Evolutionary conservation across 2,113 vertebrate species (phyloP).

Genomic region (Andinoacara biseriatus): DNA sequence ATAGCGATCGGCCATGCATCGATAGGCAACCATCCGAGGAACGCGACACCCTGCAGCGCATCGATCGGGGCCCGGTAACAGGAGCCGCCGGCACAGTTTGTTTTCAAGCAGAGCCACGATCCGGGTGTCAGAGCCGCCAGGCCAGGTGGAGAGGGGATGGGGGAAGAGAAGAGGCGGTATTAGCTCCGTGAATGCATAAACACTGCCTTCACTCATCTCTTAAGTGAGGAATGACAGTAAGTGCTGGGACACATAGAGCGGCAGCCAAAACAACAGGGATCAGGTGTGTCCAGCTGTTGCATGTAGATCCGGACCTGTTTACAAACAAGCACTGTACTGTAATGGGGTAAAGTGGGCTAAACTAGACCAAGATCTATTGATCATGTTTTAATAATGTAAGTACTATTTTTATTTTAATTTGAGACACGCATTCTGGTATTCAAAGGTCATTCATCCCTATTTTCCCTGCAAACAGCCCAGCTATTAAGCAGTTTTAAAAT

Average conservation of each 20-base stretch:
- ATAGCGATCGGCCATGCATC: slow-evolving; percentile 79
- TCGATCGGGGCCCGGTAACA: slow-evolving; percentile 72
- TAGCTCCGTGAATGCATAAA: slow-evolving; percentile 51
- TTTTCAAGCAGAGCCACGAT: slow-evolving; percentile 74
- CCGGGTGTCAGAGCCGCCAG: slow-evolving; percentile 51
- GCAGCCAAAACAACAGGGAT: slow-evolving; percentile 58
- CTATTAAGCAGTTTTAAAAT: not conserved
- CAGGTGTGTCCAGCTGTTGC: slow-evolving; percentile 7
- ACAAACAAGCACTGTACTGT: slow-evolving; percentile 27
- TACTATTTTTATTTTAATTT: not conserved
- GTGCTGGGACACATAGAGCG: slow-evolving; percentile 20
- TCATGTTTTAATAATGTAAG: not conserved
- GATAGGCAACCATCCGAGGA: slow-evolving; percentile 72
- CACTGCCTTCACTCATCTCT: slow-evolving; percentile 36
- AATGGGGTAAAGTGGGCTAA: too few relatives aligned
- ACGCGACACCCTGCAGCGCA: slow-evolving; percentile 74
- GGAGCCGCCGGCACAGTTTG: slow-evolving; percentile 67
- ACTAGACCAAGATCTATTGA: not conserved
- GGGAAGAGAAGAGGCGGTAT: not conserved
- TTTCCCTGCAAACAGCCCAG: not conserved
- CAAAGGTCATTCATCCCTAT: not conserved
- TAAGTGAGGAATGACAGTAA: slow-evolving; percentile 42
- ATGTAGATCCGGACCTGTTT: slow-evolving; percentile 8
- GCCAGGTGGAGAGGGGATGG: slow-evolving; percentile 39
- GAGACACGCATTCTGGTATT: not conserved